These are phyloP conservation scores for Promerops cafer DNA, from an alignment of 2,113 vertebrate species.

Conservation along the genomic window DNA sequence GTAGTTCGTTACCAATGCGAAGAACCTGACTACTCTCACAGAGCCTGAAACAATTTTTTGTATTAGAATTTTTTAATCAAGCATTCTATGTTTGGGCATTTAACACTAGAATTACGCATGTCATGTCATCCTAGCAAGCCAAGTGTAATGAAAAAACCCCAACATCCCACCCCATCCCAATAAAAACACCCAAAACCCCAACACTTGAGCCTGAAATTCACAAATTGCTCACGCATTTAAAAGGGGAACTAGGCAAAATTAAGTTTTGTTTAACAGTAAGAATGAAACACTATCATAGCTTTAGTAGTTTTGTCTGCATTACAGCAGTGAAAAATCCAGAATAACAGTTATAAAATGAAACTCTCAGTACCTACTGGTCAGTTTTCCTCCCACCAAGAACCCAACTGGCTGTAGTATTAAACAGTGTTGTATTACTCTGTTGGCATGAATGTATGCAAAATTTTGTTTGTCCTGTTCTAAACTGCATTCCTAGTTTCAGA, in stretches of 20 bases:
- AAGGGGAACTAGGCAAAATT: neutral
- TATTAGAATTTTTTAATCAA: neutral
- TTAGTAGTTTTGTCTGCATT: neutral
- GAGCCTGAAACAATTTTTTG: neutral
- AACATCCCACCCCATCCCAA: neutral
- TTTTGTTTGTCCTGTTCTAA: neutral
- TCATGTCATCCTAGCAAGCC: neutral
- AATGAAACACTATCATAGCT: fast-evolving
- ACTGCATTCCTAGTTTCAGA: neutral
- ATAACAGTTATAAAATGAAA: neutral
- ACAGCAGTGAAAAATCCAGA: neutral
- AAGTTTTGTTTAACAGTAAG: neutral
- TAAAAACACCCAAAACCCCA: neutral
- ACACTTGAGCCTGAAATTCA: neutral
- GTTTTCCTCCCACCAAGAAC: neutral
- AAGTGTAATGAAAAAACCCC: neutral
- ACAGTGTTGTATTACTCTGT: neutral
- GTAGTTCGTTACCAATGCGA: neutral
- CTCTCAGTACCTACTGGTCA: neutral
- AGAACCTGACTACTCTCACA: neutral
- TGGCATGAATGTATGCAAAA: fast-evolving
- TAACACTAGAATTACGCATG: fast-evolving
- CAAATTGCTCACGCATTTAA: neutral
- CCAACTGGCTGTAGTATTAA: neutral
- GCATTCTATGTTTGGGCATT: neutral